Conservation (phyloP, 2,113 vertebrate genomes). For the Apodemus speciosus region DNA sequence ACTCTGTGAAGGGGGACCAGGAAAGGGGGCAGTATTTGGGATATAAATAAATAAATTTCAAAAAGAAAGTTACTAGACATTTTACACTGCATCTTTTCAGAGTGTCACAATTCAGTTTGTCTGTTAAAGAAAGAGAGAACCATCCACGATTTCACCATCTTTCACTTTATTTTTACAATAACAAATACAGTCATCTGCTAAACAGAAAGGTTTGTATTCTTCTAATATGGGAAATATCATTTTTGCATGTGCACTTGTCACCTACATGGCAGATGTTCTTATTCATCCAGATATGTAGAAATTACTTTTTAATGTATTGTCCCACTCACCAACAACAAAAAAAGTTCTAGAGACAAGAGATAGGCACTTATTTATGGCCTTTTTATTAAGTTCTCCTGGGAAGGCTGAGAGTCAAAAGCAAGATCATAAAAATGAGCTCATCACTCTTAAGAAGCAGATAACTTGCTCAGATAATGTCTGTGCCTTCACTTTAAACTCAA, state of each 20-base stretch:
- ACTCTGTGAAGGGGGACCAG: too few relatives aligned
- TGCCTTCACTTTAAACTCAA: constrained; percentile 16
- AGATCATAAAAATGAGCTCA: constrained; percentile 37
- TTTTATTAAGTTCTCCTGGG: constrained; percentile 26
- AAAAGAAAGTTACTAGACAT: not conserved
- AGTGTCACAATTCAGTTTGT: not conserved
- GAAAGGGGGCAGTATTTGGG: too few relatives aligned
- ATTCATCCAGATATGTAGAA: constrained; percentile 1
- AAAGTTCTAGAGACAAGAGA: not conserved
- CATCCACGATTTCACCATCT: not conserved
- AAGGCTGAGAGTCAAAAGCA: constrained; percentile 34
- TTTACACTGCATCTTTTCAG: not conserved
- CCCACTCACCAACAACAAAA: not conserved
- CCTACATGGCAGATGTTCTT: not conserved
- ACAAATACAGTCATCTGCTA: rapidly evolving
- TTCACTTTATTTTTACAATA: not conserved
- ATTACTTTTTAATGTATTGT: not conserved
- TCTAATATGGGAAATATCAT: not conserved
- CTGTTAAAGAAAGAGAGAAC: not conserved
- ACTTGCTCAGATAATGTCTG: constrained; percentile 23
- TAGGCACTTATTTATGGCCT: constrained; percentile 40
- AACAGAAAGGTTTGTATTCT: too few relatives aligned
- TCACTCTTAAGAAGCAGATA: constrained; percentile 54
- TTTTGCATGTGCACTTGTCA: not conserved
- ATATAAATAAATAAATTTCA: too few relatives aligned